Base-by-base conservation (phyloP, 2,113 vertebrate species). In the Haemorhous mexicanus region DNA sequence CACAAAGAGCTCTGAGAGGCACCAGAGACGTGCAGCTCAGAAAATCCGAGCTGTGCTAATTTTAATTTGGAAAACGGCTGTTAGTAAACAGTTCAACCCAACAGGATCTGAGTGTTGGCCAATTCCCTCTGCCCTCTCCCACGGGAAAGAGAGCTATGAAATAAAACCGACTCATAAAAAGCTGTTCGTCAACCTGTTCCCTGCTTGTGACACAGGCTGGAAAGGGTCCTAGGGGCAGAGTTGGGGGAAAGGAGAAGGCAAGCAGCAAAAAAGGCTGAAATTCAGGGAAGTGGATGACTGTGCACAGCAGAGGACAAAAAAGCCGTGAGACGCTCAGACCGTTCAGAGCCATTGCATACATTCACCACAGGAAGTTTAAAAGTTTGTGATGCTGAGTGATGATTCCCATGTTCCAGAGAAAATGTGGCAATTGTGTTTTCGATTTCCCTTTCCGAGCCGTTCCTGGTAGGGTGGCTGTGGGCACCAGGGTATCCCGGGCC, bases 101-200 rank as follows among this genome's bases (percentile, higher is more conserved):
- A 84, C 79, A 62, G 90, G 80, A 75, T 80, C 88, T 90, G 84
- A 94, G 88, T 16, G 68, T 73, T 84, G 70, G 93, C 93, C 90
- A 94, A 15, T 55, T 89, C 66, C 50, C 49, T 55, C 67, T 87
- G 92, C 78, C 82, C 85, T 94, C 93, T 95, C 91, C 79, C 90
- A 92, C 93, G 93, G 94, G 94, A 93, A 89, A 87, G 67, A 83
- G 46, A 66, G 63, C 53, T 74, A 44, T 91, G 81, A 95, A 88
- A 87, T 95, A 88, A 93, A 94, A 84, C 43, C 0, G 69, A 79
- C 49, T 96, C 86, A 95, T 95, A 95, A 94, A 96, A 95, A 85
- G 82, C 68, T 62, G 77, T 90, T 92, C 70, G 49, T 96, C 90
- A 97, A 87, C 67, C 55, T 89, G 62, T 64, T 90, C 89, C 64